Base-by-base conservation (phyloP, 2,888 invertebrate genomes). In the Drosophila picticornis region DNA sequence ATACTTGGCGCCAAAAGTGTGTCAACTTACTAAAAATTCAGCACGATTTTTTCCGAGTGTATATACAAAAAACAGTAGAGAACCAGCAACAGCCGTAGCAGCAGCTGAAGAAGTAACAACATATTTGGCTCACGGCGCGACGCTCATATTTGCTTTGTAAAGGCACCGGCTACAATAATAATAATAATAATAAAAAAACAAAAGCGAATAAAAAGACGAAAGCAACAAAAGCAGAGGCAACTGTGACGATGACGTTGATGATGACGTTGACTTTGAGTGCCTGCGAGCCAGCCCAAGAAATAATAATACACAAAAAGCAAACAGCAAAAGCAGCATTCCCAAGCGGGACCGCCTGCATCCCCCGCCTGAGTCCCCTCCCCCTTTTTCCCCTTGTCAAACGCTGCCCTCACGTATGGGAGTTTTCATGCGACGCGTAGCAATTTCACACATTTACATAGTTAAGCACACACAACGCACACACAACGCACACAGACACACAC, bases 361-460 rank as follows among this genome's bases (percentile, higher is more conserved):
- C 22, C 11, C 22, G 2, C 4, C 3, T 4, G 10, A 10, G 10
- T 10, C 10, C 4, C 9, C 2, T 7, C 62, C n/a, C 22, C 61
- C n/a, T 13, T 19, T 27, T 55, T 2, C 4, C 31, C 58, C 11
- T 11, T 27, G 29, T 56, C 64, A 59, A 56, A 52, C 48, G 59
- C 70, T 46, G 69, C 58, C 64, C 52, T 52, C 59, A 64, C 88
- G 75, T 85, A 80, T 88, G 87, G 90, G 90, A 87, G 81, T 90
- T 88, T 80, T 81, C 81, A 79, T 88, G 75, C 77, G 81, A 73
- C 88, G 83, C 87, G 88, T 81, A 90, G 88, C 89, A 90, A 87
- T 88, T 88, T 88, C 84, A 88, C 84, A 88, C 90, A 90, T 88
- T 86, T 88, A 88, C 89, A 90, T 86, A 90, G 84, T 76, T 77